Base-by-base conservation (phyloP, 2,797 vertebrate species). In the Columba guinea region DNA sequence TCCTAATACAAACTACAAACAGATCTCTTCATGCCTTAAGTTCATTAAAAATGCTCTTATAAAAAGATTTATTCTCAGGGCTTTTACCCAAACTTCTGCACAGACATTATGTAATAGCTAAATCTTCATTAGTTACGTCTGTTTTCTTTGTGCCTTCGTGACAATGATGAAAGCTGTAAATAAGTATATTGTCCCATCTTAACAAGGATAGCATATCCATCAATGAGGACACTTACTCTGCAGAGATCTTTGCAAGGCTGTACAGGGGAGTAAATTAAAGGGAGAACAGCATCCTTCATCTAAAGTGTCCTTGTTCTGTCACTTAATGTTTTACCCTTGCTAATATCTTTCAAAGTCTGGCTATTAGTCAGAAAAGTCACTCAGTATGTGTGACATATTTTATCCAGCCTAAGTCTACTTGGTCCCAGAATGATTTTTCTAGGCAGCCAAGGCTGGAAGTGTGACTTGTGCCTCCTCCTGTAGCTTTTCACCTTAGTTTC, bases 261-360 rank as follows among this genome's bases (percentile, higher is more conserved):
- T 91, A 39, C 63, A 79, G 60, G 74, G 90, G 60, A 96, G 95
- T 95, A 96, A 96, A 94, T 96, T 95, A 94, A 91, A 94, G 85
- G 24, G 23, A 96, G 95, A 94, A 73, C 71, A 90, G 79, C 95
- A 97, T 96, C 86, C 88, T 90, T 96, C 94, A 96, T 94, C 77
- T 74, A 14, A 93, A 95, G 22, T 44, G 95, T 94, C 95, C 96
- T 95, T 96, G 94, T 96, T 93, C 93, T 95, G 95, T 96, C 96
- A 96, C 91, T 94, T 95, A 91, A 91, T 96, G 91, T 74, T 96
- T 96, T 93, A 94, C 95, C 91, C 94, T 95, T 93, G 87, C 91
- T 95, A 96, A 96, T 94, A 96, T 94, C 93, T 97, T 89, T 95
- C 95, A 89, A 94, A 96, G 93, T 87, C 83, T 97, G 87, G 73